Evolutionary conservation across 2,113 vertebrate species (phyloP).

Genomic region (Oncorhynchus masou): DNA sequence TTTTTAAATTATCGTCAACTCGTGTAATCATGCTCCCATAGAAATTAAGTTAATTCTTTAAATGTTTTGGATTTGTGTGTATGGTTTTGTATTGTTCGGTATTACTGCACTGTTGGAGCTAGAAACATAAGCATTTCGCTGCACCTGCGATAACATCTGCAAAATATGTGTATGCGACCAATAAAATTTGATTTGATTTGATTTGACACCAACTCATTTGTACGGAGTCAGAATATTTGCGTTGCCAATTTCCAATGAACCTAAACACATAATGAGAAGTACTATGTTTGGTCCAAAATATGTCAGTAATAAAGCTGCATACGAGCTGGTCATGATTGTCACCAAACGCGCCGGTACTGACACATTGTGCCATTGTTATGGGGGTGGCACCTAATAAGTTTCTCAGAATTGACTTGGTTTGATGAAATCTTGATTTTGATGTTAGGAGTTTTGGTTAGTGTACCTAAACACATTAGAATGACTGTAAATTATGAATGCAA

Average conservation of each 20-base stretch:
- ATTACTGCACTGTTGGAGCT: too few relatives aligned
- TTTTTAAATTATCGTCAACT: conserved; percentile 26
- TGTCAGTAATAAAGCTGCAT: background rate
- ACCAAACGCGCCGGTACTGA: background rate
- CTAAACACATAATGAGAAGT: too few relatives aligned
- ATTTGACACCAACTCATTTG: background rate
- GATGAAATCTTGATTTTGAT: background rate
- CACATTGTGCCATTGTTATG: background rate
- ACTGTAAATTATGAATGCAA: background rate
- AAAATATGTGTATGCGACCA: too few relatives aligned
- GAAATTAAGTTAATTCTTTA: background rate
- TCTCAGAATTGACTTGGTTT: conserved; percentile 19
- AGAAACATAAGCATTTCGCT: too few relatives aligned
- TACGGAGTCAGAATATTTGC: background rate
- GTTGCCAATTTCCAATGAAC: background rate
- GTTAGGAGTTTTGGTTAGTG: background rate
- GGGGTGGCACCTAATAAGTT: background rate
- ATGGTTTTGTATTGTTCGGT: too few relatives aligned
- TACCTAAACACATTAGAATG: background rate
- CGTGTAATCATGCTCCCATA: conserved; percentile 22
- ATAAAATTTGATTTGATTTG: too few relatives aligned
- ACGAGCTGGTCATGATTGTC: conserved; percentile 4
- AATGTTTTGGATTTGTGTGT: too few relatives aligned
- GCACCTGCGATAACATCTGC: too few relatives aligned
- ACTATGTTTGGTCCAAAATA: background rate